Base-by-base conservation (phyloP, 2,797 vertebrate genomes). In the Jordanella pulchra region DNA sequence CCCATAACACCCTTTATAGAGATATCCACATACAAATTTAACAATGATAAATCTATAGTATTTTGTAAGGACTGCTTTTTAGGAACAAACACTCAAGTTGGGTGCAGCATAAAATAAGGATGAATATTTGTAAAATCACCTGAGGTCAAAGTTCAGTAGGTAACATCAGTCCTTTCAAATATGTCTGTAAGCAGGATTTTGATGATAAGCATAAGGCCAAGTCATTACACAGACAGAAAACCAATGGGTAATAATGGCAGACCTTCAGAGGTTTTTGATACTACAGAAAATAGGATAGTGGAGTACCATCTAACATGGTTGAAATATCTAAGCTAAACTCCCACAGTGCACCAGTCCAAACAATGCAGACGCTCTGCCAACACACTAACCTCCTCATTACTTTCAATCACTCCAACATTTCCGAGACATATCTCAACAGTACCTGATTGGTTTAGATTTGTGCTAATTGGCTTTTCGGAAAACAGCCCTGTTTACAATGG, bases 331-430 rank as follows among this genome's bases (percentile, higher is more conserved):
- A 30, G 47, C 71, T 65, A 17, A 23, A 50, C 67, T 56, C 48
- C 54, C 73, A 67, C 47, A 76, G 18, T 67, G 61, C 67, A 73
- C 39, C 67, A 67, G 42, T 65, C 56, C 65, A 10, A 63, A 42
- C 55, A 69, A 71, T 66, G 67, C 51, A 12, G 30, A 73, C 25
- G 45, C 68, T 69, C 69, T 58, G 72, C 79, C 53, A 42, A 64
- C 71, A 74, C 44, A 66, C 17, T 69, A 67, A 54, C 27, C 74
- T 76, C 66, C 6, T 67, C 69, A 55, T 73, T n/a, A 69, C 17
- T 48, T 69, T 71, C 44, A 51, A 54, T 32, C 17, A 35, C 50
- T 27, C 10, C 14, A 70, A 6, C 3, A 48, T 2, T 3, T 68
- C 14, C 35, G 56, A 47, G 45, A 65, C 44, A 73, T 21, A 17